These are phyloP conservation scores for Galbula dea DNA, from an alignment of 2,113 vertebrate genomes.

Conservation along the genomic window DNA sequence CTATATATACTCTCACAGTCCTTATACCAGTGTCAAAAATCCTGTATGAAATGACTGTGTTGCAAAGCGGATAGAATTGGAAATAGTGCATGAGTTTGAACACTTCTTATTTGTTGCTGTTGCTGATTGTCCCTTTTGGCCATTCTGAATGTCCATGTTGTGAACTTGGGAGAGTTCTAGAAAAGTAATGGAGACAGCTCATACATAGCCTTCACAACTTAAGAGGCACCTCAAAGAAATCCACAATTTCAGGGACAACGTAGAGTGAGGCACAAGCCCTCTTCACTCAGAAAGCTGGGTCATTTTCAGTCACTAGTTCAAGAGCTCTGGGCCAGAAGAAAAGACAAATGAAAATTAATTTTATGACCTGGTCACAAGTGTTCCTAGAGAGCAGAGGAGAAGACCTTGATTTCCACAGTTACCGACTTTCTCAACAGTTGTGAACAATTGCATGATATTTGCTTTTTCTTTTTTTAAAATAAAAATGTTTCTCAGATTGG, in stretches of 20 bases:
- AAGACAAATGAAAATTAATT: neutral
- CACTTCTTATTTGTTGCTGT: neutral
- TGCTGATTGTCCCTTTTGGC: neutral
- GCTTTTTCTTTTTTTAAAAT: neutral
- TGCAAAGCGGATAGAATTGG: neutral
- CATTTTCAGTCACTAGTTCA: neutral
- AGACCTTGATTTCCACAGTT: neutral
- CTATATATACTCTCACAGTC: neutral
- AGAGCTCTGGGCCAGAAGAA: neutral
- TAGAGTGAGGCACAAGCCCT: neutral
- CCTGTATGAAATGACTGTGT: neutral
- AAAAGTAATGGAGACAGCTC: neutral
- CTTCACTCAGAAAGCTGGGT: neutral
- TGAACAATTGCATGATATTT: neutral
- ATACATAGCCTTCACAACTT: accelerated
- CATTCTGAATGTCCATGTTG: neutral
- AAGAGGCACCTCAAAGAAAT: neutral
- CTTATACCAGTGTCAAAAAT: neutral
- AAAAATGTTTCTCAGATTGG: neutral
- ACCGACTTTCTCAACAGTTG: neutral
- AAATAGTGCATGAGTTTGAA: neutral
- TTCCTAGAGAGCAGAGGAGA: neutral
- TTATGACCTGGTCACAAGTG: neutral
- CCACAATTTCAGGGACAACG: neutral
- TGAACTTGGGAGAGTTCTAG: neutral